Evolutionary conservation across 2,888 invertebrate genomes (phyloP), one percentile per base, ranked within the genome.

Genomic region (Malthinus seriepunctatus): DNA sequence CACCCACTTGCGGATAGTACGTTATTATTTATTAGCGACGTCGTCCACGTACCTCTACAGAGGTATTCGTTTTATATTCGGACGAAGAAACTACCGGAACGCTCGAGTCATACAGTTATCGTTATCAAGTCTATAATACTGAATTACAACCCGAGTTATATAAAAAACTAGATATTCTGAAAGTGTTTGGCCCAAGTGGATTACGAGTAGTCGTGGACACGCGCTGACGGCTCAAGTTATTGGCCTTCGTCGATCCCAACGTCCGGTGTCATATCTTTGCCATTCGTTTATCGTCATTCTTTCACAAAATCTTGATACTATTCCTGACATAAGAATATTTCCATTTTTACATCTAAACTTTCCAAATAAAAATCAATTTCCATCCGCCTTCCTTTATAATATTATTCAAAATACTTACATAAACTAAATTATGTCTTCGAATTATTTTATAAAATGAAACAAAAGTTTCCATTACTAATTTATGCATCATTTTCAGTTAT

Each of bases 101-200:
- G 59, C 42, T 64, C 61, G 67, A 67, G 70, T 69, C 73, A 73
- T 74, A 73, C 71, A 74, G 74, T 23, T 23, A 23, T 23, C 23
- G 23, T 73, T 75, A 76, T 77, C 76, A 75, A 73, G 73, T 69
- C 68, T 66, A 70, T 68, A 71, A 23, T 23, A 73, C 72, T 76
- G 75, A 77, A 77, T 78, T 76, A 77, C 76, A 72, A 72, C 71
- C 74, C 75, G 75, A 74, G 74, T 75, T 74, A 76, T 74, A 42
- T 42, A 71, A 76, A 76, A 76, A 73, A 74, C 68, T 73, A 68
- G 70, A 70, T 71, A 74, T 73, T 72, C 72, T 70, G 65, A 69
- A 75, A 75, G 73, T 72, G 72, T 72, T 71, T 72, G 70, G 69
- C 74, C 76, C 76, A 74, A 75, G 75, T 76, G 76, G 77, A 76